Evolutionary conservation across 2,113 vertebrate genomes (phyloP).

Genomic region (Sisor rabdophorus): DNA sequence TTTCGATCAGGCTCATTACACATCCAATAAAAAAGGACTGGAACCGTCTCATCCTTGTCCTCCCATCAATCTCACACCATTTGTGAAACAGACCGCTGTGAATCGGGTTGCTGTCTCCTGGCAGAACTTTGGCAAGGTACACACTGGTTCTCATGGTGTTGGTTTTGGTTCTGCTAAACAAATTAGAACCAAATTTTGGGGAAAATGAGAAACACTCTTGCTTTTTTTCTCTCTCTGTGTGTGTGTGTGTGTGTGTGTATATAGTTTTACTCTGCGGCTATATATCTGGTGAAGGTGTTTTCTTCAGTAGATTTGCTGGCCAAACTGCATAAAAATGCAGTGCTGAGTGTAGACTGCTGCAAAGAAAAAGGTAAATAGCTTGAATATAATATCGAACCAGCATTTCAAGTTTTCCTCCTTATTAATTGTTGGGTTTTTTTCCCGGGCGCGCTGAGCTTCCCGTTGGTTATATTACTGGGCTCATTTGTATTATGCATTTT

Average conservation of each 20-base stretch:
- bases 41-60: slow-evolving; percentile 80
- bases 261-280: slow-evolving; percentile 92
- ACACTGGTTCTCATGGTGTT: background rate
- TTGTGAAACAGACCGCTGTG: slow-evolving; percentile 72
- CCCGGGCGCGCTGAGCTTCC: background rate
- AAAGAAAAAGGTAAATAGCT: slow-evolving; percentile 83
- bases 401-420: background rate
- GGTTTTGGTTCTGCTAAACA: background rate
- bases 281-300: slow-evolving; percentile 90
- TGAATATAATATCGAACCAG: background rate
- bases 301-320: slow-evolving; percentile 75
- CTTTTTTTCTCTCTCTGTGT: background rate
- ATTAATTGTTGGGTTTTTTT: too few relatives aligned
- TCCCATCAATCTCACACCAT: slow-evolving; percentile 81
- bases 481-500: background rate
- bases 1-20: slow-evolving; percentile 72
- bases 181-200: background rate
- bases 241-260: slow-evolving; percentile 24
- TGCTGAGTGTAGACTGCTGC: slow-evolving; percentile 90
- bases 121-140: slow-evolving; percentile 79
- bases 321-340: slow-evolving; percentile 87
- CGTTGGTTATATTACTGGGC: background rate
- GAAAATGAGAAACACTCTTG: background rate
- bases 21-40: slow-evolving; percentile 75
- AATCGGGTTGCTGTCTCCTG: slow-evolving; percentile 76